Percentiles rank a stretch among this genome's conserved stretches.
These are phyloP conservation scores for Rhingia campestris DNA, from an alignment of 2,888 invertebrate species.

Conservation along the genomic window DNA sequence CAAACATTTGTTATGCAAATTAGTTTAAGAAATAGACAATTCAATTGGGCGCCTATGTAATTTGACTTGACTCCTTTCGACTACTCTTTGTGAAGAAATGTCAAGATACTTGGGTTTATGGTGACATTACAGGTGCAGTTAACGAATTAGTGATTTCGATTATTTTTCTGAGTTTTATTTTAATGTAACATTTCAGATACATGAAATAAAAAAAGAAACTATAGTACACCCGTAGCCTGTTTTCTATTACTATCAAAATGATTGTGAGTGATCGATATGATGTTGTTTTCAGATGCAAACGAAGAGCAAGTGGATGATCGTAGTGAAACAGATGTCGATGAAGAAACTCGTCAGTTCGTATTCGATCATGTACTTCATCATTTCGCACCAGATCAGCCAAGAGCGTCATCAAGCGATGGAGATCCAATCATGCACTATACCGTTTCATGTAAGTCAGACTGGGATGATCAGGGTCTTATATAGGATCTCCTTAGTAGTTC, in stretches of 20 bases:
- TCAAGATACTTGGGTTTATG: too few relatives aligned
- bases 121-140: too few relatives aligned
- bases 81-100: too few relatives aligned
- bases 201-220: too few relatives aligned
- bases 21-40: too few relatives aligned
- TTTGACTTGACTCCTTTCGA: too few relatives aligned
- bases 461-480: too few relatives aligned
- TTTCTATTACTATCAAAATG: constrained; percentile 2
- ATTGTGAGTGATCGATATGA: background rate
- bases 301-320: constrained; percentile 83
- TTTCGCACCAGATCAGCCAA: constrained; percentile 80
- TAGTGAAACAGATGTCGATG: constrained; percentile 82
- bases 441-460: constrained; percentile 57
- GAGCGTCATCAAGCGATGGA: constrained; percentile 77
- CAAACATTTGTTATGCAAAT: too few relatives aligned
- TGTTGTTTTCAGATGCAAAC: constrained; percentile 79
- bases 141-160: too few relatives aligned
- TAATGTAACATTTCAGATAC: background rate
- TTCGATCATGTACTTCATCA: constrained; percentile 78
- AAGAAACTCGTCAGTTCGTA: constrained; percentile 82
- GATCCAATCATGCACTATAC: constrained; percentile 61
- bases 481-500: too few relatives aligned
- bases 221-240: background rate
- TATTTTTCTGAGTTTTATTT: background rate
- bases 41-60: too few relatives aligned